Percentiles rank a stretch among this genome's conserved stretches.
phyloP scores from a whole-genome alignment of 1,140 invertebrate species.

The Zaprionus vittiger region DNA sequence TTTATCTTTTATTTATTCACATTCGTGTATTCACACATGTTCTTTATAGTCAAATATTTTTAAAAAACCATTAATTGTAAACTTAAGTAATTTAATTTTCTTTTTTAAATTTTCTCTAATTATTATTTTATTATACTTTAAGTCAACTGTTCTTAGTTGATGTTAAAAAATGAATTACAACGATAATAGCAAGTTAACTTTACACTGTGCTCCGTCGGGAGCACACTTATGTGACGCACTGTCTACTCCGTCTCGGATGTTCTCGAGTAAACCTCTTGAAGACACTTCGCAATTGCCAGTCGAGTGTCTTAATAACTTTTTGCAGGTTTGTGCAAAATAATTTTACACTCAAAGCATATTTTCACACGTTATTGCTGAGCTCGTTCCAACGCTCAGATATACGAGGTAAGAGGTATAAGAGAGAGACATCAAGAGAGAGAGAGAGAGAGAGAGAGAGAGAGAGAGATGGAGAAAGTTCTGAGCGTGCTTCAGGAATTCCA shows the following conservation, averaged over 20 bases:
- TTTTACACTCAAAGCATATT: neutral
- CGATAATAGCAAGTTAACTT: no score
- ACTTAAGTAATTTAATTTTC: no score
- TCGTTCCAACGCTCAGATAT: neutral
- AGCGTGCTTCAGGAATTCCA: neutral
- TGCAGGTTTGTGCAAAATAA: slow-evolving; percentile 1
- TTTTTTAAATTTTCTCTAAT: no score
- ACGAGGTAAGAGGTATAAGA: neutral
- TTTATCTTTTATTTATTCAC: no score
- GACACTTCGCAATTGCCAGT: neutral
- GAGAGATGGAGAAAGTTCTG: neutral
- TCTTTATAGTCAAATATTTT: no score
- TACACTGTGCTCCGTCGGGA: neutral
- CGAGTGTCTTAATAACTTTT: neutral
- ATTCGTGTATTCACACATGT: no score
- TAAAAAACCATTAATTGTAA: no score
- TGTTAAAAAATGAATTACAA: no score
- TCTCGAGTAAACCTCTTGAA: neutral
- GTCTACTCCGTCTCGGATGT: neutral
- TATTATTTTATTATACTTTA: no score
- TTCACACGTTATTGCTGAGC: neutral
- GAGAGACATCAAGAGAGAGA: neutral
- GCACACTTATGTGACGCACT: neutral
- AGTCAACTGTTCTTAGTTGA: no score
- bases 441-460: neutral